Conservation (phyloP, 37 sponge, comb jelly and placozoan genomes). For the Diacarnus erythraeanus region DNA sequence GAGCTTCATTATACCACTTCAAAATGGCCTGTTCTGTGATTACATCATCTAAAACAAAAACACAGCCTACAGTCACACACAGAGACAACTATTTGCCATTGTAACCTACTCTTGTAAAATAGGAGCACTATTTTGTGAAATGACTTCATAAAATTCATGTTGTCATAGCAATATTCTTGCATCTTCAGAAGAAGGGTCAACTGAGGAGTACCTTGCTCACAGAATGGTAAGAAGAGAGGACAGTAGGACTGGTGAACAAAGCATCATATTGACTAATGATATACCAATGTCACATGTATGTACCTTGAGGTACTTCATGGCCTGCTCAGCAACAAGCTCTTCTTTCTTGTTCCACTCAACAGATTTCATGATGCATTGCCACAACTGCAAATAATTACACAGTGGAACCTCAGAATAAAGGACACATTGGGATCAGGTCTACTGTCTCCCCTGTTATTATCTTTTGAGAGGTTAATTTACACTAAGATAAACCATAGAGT, state of each 20-base stretch:
- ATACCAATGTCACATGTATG: background rate
- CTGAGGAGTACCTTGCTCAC: slow-evolving; percentile 81
- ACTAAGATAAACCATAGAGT: no score
- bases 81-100: background rate
- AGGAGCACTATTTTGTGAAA: slow-evolving; percentile 92
- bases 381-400: slow-evolving; percentile 67
- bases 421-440: no score
- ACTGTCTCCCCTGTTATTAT: no score
- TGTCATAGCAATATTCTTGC: slow-evolving; percentile 94
- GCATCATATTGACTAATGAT: no score
- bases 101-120: slow-evolving; percentile 82
- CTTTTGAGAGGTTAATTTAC: no score
- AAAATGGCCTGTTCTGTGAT: slow-evolving; percentile 88
- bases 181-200: slow-evolving; percentile 80
- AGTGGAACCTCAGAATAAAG: background rate
- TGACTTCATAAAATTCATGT: slow-evolving; percentile 81
- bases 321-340: slow-evolving; percentile 84
- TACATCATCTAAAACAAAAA: slow-evolving; percentile 71
- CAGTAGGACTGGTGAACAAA: slow-evolving; percentile 34
- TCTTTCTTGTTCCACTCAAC: slow-evolving; percentile 90
- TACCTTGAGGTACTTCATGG: slow-evolving; percentile 78
- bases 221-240: slow-evolving; percentile 61
- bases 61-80: background rate
- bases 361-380: slow-evolving; percentile 73
- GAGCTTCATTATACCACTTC: slow-evolving; percentile 90